Evolutionary conservation across 2,888 invertebrate species (phyloP).

Genomic region (Microplitis deprimator): DNA sequence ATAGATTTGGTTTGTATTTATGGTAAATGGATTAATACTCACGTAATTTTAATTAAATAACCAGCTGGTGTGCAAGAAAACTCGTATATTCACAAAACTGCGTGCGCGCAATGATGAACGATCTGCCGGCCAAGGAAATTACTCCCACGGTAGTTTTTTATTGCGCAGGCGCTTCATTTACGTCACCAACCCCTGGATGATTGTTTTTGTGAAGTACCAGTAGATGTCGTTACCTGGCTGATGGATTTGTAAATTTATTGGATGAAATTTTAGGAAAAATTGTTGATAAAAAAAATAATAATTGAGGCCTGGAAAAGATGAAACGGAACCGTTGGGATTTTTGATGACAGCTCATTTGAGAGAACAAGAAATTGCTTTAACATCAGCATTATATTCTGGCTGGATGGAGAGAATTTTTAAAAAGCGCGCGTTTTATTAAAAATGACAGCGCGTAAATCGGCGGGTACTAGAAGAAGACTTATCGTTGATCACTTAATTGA

Average conservation of each 20-base stretch:
- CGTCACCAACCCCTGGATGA: not conserved
- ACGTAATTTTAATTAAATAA: constrained; percentile 16
- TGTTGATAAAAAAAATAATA: too few species aligned
- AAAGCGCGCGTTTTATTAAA: too few species aligned
- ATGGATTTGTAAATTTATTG: not conserved
- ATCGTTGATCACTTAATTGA: too few species aligned
- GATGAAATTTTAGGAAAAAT: not conserved
- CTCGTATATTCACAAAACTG: constrained; percentile 3
- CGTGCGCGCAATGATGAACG: constrained; percentile 11
- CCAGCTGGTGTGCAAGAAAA: constrained; percentile 12
- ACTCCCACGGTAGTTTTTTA: not conserved
- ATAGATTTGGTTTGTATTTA: not conserved
- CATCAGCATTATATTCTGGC: too few species aligned
- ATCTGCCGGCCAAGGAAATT: constrained; percentile 32
- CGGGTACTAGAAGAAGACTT: too few species aligned
- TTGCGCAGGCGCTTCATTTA: constrained; percentile 29
- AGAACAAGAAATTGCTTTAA: too few species aligned
- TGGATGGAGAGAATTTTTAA: too few species aligned
- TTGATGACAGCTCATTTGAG: too few species aligned
- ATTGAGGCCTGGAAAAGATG: too few species aligned
- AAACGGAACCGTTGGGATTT: too few species aligned
- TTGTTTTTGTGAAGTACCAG: not conserved
- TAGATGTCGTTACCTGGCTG: not conserved
- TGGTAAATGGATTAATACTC: constrained; percentile 7
- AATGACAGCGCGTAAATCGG: too few species aligned